Evolutionary conservation across 2,113 vertebrate genomes (phyloP).

Genomic region (Laticauda laticaudata): DNA sequence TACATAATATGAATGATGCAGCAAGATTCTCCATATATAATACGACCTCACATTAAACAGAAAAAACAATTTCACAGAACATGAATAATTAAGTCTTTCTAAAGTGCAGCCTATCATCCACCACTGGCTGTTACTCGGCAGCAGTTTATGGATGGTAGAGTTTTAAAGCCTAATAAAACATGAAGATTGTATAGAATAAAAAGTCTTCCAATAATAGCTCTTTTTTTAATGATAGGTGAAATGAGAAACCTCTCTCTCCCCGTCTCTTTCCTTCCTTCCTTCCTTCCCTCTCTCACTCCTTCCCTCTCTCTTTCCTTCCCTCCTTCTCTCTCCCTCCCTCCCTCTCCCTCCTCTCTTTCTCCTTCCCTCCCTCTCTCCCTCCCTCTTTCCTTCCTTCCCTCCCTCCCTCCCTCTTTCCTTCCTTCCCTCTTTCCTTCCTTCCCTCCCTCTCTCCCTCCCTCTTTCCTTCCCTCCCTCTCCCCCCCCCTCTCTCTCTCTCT

Average conservation of each 20-base stretch:
- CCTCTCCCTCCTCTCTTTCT: rapidly evolving
- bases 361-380: rapidly evolving
- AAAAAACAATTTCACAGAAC: background rate
- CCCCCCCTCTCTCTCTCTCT: no score
- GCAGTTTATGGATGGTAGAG: background rate
- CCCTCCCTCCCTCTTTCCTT: background rate
- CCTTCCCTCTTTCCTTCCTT: no score
- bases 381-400: background rate
- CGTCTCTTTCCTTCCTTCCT: no score
- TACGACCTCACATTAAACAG: background rate
- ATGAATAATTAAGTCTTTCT: background rate
- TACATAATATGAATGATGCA: background rate
- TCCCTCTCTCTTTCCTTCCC: no score
- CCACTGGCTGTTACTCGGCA: background rate
- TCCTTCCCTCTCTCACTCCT: rapidly evolving
- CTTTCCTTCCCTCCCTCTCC: no score
- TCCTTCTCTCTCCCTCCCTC: no score
- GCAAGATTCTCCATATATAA: background rate
- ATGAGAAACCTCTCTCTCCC: background rate
- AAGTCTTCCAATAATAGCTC: background rate
- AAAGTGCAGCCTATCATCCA: background rate
- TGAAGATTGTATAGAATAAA: background rate
- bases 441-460: no score
- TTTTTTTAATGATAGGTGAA: background rate
- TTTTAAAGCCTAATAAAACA: conserved; percentile 1